Evolutionary conservation across 2,797 vertebrate species (phyloP), one percentile per base, ranked within the genome.

Genomic region (Epinephelus malabaricus): DNA sequence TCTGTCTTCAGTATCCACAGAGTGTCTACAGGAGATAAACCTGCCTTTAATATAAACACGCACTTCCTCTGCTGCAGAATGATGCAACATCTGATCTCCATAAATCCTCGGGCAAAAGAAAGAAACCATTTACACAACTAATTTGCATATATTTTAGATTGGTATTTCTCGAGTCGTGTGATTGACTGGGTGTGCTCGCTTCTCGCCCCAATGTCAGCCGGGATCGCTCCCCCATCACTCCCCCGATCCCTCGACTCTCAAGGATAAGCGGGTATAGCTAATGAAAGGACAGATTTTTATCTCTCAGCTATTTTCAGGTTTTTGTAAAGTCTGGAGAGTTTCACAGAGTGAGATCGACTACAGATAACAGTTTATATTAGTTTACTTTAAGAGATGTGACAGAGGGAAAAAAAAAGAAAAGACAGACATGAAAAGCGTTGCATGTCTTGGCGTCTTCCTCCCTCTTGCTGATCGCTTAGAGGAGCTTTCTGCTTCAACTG

Each of bases 401-500:
- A 6, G 13, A 38, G 17, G 46, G 0, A 53, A 65, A 27, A 58
- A 27, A 18, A 50, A 66, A 13, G 4, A 47, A 30, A 25, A 55
- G 27, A 72, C 43, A 54, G 51, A 68, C 21, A 3, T 17, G 40
- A 46, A 63, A 43, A 76, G 55, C 10, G 5, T 85, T 69, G 82
- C 78, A 82, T 79, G 88, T 79, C 78, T 76, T n/a, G 12, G n/a
- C 60, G 51, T 69, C 45, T 56, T 73, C 65, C 34, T 64, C 43
- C 50, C 63, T 63, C 61, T 51, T 53, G 51, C 49, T 69, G 45
- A 76, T 76, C 12, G 19, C 81, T 82, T 13, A 43, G 25, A 85
- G 71, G 73, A 80, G 78, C 62, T 62, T 90, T 86, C 82, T 80
- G 76, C 85, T 84, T 86, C 58, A 70, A 47, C 81, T 85, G 73